phyloP scores from a whole-genome alignment of 2,888 invertebrate genomes.

The Hylaea fasciaria region DNA sequence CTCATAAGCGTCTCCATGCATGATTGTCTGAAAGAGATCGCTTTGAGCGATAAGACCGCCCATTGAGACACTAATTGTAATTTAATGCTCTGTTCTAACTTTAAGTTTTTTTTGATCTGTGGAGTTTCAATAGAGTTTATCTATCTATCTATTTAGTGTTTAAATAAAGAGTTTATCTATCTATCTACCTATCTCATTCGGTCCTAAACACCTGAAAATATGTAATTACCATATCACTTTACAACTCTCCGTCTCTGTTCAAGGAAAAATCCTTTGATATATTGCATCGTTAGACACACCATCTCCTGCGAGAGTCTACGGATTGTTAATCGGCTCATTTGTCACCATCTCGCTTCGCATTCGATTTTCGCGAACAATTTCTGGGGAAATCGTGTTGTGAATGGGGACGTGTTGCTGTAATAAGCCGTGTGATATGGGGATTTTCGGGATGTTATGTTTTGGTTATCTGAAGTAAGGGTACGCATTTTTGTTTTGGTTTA shows the following conservation, averaged over 20 bases:
- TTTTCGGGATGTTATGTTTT: neutral
- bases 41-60: too few relatives aligned
- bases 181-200: too few relatives aligned
- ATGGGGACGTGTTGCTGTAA: constrained; percentile 33
- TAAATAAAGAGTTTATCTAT: too few relatives aligned
- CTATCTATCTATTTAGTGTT: too few relatives aligned
- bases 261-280: constrained; percentile 82
- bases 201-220: constrained; percentile 13
- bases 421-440: constrained; percentile 24
- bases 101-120: too few relatives aligned
- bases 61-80: too few relatives aligned
- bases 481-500: too few relatives aligned
- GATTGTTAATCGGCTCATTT: constrained; percentile 82
- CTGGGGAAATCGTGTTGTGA: constrained; percentile 58
- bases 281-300: constrained; percentile 81
- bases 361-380: constrained; percentile 75
- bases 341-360: constrained; percentile 79
- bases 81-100: too few relatives aligned
- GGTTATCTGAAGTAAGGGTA: too few relatives aligned
- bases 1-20: too few relatives aligned
- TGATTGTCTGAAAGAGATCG: too few relatives aligned
- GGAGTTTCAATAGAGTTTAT: too few relatives aligned
- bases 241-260: constrained; percentile 52
- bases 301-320: constrained; percentile 68
- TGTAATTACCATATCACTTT: constrained; percentile 47